A percentile compares a stretch with the other conserved stretches of the same genome.
These are phyloP conservation scores for Gallinago media DNA, from an alignment of 2,113 vertebrate species.

Conservation along the genomic window DNA sequence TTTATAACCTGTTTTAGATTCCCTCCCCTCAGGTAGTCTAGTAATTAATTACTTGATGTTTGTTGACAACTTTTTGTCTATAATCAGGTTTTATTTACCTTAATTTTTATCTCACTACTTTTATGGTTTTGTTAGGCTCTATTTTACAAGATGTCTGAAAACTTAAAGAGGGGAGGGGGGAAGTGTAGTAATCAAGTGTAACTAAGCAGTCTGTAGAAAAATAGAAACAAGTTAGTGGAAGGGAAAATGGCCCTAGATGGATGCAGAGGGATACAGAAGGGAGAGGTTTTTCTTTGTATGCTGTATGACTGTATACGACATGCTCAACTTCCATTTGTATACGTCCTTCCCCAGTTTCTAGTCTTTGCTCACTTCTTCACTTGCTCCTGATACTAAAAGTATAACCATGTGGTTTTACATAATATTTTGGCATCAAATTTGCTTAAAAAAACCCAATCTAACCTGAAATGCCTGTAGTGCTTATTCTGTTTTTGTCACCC, in stretches of 20 bases:
- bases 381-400: neutral
- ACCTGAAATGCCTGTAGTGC: neutral
- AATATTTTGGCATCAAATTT: constrained; percentile 24
- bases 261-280: neutral
- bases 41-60: neutral
- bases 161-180: neutral
- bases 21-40: neutral
- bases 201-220: neutral
- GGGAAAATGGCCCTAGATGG: neutral
- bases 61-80: neutral
- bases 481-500: neutral
- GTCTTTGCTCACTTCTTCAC: neutral
- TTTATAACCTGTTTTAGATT: neutral
- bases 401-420: neutral
- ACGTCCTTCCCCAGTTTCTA: neutral
- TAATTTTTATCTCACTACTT: neutral
- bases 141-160: neutral
- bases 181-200: neutral
- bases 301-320: neutral
- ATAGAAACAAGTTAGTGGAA: neutral
- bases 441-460: constrained; percentile 11
- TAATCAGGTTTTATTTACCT: neutral
- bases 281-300: neutral
- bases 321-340: neutral
- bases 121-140: neutral